Conservation (phyloP, 2,113 vertebrate species). For the Mormoops blainvillei region DNA sequence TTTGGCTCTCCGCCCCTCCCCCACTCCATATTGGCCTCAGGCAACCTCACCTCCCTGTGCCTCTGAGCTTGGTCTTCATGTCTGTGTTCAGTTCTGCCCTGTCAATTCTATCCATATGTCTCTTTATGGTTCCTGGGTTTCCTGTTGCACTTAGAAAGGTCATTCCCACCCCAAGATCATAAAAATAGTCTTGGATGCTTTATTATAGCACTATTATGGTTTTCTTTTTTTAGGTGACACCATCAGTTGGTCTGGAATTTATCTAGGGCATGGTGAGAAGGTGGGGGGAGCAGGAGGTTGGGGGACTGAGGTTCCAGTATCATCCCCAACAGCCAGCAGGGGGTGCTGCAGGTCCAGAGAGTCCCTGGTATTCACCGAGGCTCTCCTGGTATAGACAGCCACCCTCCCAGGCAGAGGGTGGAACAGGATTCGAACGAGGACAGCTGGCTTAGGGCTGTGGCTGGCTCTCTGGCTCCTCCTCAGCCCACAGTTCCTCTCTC, state of each 20-base stretch:
- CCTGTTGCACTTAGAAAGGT: neutral
- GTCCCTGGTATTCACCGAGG: no score
- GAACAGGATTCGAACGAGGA: neutral
- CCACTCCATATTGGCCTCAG: no score
- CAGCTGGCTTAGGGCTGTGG: neutral
- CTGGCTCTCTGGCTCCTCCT: neutral
- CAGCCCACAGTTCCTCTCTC: neutral
- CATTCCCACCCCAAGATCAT: neutral
- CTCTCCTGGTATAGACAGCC: neutral
- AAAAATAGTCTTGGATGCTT: neutral
- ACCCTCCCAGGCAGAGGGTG: neutral
- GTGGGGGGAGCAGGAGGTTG: neutral
- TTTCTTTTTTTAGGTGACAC: slow-evolving; percentile 24
- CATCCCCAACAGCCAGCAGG: neutral
- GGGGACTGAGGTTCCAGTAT: fast-evolving
- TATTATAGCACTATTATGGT: neutral
- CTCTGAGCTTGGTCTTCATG: neutral
- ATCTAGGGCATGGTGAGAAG: neutral
- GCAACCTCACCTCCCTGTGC: neutral
- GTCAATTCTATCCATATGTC: neutral
- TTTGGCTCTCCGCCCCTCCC: neutral
- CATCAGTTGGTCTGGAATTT: neutral
- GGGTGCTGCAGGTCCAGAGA: neutral
- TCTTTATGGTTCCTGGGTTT: neutral
- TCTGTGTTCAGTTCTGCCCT: neutral